Conservation (phyloP, 1,140 invertebrate species). For the Cataglyphis hispanica region DNA sequence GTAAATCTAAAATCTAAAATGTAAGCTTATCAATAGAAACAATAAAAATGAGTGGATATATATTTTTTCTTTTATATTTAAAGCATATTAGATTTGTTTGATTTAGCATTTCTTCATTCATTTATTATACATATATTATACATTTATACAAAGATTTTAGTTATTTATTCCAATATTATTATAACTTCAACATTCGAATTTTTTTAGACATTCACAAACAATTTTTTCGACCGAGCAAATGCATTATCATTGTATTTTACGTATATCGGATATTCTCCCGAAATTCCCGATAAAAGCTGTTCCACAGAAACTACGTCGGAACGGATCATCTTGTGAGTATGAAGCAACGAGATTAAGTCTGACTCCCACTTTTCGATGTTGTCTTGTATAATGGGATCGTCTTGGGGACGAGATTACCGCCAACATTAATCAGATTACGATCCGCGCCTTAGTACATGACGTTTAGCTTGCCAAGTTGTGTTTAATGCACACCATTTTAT, state of each 20-base stretch:
- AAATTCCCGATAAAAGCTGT: constrained; percentile 63
- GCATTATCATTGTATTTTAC: constrained; percentile 21
- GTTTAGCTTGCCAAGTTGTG: constrained; percentile 32
- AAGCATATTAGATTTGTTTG: neutral
- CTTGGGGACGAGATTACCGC: constrained; percentile 58
- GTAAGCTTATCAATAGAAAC: neutral
- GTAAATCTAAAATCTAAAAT: neutral
- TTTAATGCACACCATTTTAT: constrained; percentile 28
- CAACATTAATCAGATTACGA: constrained; percentile 57
- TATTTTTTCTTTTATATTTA: neutral
- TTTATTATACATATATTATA: neutral
- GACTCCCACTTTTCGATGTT: constrained; percentile 64
- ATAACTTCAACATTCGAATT: neutral
- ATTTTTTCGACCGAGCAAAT: constrained; percentile 1
- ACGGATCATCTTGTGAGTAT: constrained; percentile 57
- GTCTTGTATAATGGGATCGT: constrained; percentile 61
- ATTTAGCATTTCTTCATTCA: neutral
- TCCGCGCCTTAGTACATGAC: constrained; percentile 30
- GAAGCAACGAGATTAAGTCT: constrained; percentile 61
- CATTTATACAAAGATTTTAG: no score
- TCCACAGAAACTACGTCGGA: constrained; percentile 20
- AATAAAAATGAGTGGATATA: neutral
- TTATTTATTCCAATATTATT: neutral
- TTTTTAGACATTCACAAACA: neutral
- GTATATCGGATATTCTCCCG: constrained; percentile 5